These are phyloP conservation scores for Etheostoma nigrum DNA, from an alignment of 2,797 vertebrate genomes.

Conservation along the genomic window DNA sequence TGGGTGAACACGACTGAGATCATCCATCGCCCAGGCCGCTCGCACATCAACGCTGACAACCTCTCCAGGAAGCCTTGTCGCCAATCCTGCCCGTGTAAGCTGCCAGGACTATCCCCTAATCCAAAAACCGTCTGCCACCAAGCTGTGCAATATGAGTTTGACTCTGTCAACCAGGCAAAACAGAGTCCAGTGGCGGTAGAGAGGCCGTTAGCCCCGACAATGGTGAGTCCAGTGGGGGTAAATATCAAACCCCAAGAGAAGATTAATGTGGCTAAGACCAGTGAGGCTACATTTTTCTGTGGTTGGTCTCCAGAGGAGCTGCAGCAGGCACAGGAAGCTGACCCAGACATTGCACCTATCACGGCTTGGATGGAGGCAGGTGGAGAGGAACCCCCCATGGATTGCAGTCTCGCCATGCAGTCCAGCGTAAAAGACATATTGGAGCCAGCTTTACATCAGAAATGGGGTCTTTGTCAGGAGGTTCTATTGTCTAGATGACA, in stretches of 20 bases:
- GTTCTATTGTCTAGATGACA: constrained; percentile 15
- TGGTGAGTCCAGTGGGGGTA: no score
- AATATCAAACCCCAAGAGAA: neutral
- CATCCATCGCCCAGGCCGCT: constrained; percentile 18
- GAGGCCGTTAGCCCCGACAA: neutral
- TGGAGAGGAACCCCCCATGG: constrained; percentile 22
- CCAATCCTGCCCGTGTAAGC: neutral
- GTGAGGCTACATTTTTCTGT: neutral
- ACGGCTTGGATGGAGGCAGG: constrained; percentile 16
- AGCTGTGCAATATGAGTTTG: neutral
- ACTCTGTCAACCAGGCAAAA: neutral
- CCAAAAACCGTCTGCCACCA: no score
- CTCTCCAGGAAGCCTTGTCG: constrained; percentile 15
- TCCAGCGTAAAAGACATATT: constrained; percentile 48
- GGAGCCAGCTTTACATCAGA: constrained; percentile 37
- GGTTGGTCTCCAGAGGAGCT: neutral
- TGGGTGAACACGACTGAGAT: constrained; percentile 40
- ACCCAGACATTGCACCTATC: constrained; percentile 34
- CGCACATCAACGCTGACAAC: constrained; percentile 33
- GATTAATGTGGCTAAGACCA: neutral
- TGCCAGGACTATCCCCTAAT: no score
- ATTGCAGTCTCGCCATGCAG: constrained; percentile 14
- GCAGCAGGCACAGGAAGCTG: neutral
- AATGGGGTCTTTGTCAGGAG: constrained; percentile 13
- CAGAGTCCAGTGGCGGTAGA: constrained; percentile 30